phyloP scores from a whole-genome alignment of 2,113 vertebrate genomes.

The Phrynosoma blainvillii region DNA sequence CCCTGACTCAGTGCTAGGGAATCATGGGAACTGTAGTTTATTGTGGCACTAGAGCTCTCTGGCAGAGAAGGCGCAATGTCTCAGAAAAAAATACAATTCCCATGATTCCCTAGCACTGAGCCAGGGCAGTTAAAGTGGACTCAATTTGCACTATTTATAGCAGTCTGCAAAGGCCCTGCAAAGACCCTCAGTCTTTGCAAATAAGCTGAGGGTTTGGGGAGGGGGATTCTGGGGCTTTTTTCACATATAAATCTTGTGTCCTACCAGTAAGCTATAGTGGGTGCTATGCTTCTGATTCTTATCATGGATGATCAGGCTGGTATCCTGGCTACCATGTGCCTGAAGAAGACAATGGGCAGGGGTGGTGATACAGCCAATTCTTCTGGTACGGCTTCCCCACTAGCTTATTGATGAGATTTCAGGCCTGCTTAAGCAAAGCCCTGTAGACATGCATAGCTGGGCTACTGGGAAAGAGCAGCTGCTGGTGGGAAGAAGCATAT shows the following conservation, averaged over 20 bases:
- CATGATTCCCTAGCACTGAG: too few relatives aligned
- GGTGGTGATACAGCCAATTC: too few relatives aligned
- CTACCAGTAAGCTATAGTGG: not conserved
- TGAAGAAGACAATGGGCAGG: not conserved
- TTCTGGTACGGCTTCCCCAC: not conserved
- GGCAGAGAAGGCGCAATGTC: too few relatives aligned
- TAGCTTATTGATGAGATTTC: not conserved
- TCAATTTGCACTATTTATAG: too few relatives aligned
- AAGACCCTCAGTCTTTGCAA: too few relatives aligned
- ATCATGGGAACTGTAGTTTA: too few relatives aligned
- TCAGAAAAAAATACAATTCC: too few relatives aligned
- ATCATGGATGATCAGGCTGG: not conserved
- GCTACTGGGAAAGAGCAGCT: not conserved
- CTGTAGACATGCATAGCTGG: not conserved
- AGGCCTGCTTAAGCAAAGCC: not conserved
- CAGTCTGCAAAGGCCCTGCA: too few relatives aligned
- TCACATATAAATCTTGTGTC: accelerated
- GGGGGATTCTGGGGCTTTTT: not conserved
- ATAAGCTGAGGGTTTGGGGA: too few relatives aligned
- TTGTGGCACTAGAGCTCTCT: too few relatives aligned
- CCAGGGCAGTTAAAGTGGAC: too few relatives aligned
- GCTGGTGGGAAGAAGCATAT: not conserved
- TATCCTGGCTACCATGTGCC: not conserved
- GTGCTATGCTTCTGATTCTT: not conserved
- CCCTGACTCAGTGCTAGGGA: too few relatives aligned